Evolutionary conservation across 1,140 invertebrate species (phyloP).

Genomic region (Eciton burchellii): DNA sequence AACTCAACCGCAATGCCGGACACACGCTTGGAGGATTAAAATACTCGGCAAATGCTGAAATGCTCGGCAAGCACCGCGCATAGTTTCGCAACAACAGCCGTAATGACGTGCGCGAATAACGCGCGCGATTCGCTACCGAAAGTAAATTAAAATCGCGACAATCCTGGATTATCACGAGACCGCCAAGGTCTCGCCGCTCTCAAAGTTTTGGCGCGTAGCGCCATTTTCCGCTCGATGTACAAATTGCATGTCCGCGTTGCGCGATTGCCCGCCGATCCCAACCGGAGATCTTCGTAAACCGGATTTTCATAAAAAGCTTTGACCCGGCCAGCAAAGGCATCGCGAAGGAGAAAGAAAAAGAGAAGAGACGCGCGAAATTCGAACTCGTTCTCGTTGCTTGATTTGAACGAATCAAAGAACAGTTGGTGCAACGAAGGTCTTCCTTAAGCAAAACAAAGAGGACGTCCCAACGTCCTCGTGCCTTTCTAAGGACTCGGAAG

Average conservation of each 20-base stretch:
- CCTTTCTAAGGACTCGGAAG: too few relatives aligned
- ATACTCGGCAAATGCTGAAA: too few relatives aligned
- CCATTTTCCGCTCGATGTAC: slow-evolving; percentile 69
- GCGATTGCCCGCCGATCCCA: slow-evolving; percentile 61
- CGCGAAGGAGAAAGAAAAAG: slow-evolving; percentile 27
- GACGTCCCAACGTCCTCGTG: too few relatives aligned
- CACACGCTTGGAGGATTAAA: neutral
- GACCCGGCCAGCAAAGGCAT: slow-evolving; percentile 57
- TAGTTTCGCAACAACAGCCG: slow-evolving; percentile 35
- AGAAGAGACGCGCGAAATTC: slow-evolving; percentile 24
- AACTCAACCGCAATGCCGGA: slow-evolving; percentile 39
- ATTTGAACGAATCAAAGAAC: neutral
- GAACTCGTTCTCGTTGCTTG: slow-evolving; percentile 22
- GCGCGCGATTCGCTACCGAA: slow-evolving; percentile 32
- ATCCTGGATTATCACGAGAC: slow-evolving; percentile 11
- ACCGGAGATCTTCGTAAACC: slow-evolving; percentile 58
- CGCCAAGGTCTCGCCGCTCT: slow-evolving; percentile 37
- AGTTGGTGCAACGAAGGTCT: too few relatives aligned
- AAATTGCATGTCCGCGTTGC: slow-evolving; percentile 55
- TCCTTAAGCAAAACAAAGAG: too few relatives aligned
- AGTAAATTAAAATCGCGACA: slow-evolving; percentile 49
- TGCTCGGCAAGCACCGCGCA: slow-evolving; percentile 24
- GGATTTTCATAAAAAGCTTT: slow-evolving; percentile 61
- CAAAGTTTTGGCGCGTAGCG: slow-evolving; percentile 39
- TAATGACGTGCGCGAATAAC: slow-evolving; percentile 40